Conservation (phyloP, 2,888 invertebrate species). For the Gryllus longicercus region DNA sequence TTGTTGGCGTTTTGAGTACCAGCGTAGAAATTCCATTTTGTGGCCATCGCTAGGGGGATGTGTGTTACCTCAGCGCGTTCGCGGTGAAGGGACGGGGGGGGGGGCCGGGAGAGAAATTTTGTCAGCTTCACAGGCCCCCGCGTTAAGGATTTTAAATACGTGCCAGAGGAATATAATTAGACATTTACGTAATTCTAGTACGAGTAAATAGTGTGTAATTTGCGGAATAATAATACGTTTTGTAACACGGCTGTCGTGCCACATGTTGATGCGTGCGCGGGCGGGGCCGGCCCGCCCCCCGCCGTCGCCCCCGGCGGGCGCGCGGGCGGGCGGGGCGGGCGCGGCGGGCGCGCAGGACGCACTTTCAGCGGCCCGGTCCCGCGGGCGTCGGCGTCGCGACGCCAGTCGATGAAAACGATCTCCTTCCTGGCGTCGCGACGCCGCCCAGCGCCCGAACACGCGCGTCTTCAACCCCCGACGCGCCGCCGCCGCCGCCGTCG, state of each 20-base stretch:
- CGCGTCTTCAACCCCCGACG: not conserved
- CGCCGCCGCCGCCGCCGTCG: not conserved
- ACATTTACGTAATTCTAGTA: conserved; percentile 10
- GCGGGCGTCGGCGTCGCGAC: not conserved
- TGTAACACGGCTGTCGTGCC: not conserved
- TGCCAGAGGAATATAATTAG: conserved; percentile 17
- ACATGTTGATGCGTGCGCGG: not conserved
- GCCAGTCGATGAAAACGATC: not conserved
- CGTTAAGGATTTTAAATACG: conserved; percentile 1
- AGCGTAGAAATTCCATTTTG: not conserved
- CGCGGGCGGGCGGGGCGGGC: not conserved
- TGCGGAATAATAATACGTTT: not conserved
- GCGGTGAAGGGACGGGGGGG: not conserved
- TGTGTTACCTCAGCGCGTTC: not conserved
- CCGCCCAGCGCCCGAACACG: not conserved
- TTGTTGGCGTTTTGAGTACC: not conserved
- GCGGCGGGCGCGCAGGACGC: not conserved
- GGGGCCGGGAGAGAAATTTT: not conserved
- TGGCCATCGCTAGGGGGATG: not conserved
- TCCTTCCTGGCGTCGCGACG: not conserved
- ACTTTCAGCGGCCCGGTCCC: not conserved
- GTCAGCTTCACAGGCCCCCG: not conserved
- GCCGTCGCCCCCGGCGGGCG: not conserved
- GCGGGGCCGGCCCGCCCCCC: not conserved
- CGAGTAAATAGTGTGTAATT: conserved; percentile 17